Evolutionary conservation across 2,888 invertebrate species (phyloP).

Genomic region (Camptogramma bilineatum): DNA sequence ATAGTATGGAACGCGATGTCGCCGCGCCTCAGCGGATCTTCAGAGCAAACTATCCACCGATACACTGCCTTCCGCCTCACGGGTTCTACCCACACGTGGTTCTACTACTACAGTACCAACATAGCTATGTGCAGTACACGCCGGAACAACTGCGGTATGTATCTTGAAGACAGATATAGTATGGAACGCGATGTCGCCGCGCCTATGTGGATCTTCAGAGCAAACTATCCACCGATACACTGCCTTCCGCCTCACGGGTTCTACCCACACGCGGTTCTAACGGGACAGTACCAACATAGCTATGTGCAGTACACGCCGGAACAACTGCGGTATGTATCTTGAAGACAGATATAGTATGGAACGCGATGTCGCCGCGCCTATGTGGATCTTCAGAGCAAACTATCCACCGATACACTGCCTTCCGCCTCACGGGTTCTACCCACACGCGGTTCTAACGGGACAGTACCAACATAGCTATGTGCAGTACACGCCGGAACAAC

Average conservation of each 20-base stretch:
- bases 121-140: constrained; percentile 92
- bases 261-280: constrained; percentile 91
- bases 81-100: constrained; percentile 91
- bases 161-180: too few species aligned
- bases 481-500: constrained; percentile 91
- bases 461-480: constrained; percentile 96
- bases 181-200: constrained; percentile 88
- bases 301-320: constrained; percentile 92
- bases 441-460: constrained; percentile 97
- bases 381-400: constrained; percentile 97
- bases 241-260: constrained; percentile 83
- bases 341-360: too few species aligned
- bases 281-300: constrained; percentile 97
- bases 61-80: constrained; percentile 79
- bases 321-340: constrained; percentile 87
- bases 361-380: constrained; percentile 91
- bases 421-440: constrained; percentile 89
- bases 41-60: constrained; percentile 90
- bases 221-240: constrained; percentile 83
- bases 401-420: constrained; percentile 76
- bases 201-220: constrained; percentile 97
- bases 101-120: constrained; percentile 95
- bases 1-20: constrained; percentile 88
- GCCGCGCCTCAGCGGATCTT: constrained; percentile 94
- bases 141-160: constrained; percentile 88